Base-by-base conservation (phyloP, 2,888 invertebrate genomes). In the Thecophora atra region DNA sequence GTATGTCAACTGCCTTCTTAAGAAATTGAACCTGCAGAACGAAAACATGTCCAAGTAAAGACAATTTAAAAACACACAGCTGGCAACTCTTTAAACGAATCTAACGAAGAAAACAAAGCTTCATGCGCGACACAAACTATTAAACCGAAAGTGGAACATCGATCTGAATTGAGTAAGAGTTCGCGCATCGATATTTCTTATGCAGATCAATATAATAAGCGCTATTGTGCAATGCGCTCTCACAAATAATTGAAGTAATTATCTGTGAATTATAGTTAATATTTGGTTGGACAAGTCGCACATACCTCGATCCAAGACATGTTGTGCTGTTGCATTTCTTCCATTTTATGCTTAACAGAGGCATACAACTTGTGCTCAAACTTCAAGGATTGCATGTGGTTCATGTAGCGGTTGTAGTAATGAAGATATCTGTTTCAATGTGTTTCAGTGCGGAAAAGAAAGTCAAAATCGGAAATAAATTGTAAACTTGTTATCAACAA, bases 371-470 rank as follows among this genome's bases (percentile, higher is more conserved):
- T 98, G 87, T 94, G 93, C 89, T 99, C 99, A 88, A 99, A 97
- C 87, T 97, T 97, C 82, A 99, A 90, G 77, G 97, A 97, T 88
- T 98, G 97, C 96, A 97, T 97, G 88, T 99, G 99, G 88, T 99
- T 99, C 96, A 98, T 97, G 87, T 98, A 99, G 75, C 99, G 93
- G 88, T 98, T 98, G 88, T 97, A 99, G 88, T 99, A 99, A 89
- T 98, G 98, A 80, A 99, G 89, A 88, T 99, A 99, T 82, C 99
- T 93, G 82, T 6, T 51, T 51, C 17, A 8, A 19, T n/a, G n/a
- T n/a, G n/a, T n/a, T n/a, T n/a, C n/a, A n/a, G n/a, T n/a, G n/a
- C n/a, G n/a, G n/a, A n/a, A n/a, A n/a, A n/a, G n/a, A n/a, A n/a
- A n/a, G n/a, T n/a, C n/a, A n/a, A n/a, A n/a, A n/a, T n/a, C n/a